Evolutionary conservation across 1,140 invertebrate genomes (phyloP).

Genomic region (Lysiphlebus fabarum): DNA sequence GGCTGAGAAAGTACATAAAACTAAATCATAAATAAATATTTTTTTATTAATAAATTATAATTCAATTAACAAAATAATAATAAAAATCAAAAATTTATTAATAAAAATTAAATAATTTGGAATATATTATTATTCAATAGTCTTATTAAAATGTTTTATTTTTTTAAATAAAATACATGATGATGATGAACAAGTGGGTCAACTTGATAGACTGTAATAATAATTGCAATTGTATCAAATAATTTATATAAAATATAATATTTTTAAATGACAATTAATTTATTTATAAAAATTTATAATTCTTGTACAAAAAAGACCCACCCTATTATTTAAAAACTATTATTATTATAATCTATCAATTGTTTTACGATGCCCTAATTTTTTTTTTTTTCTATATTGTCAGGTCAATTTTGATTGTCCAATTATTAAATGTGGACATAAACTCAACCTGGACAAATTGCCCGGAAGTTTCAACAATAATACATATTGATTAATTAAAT

Average conservation of each 20-base stretch:
- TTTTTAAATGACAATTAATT: constrained; percentile 3
- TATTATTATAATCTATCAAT: no score
- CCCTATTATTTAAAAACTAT: background rate
- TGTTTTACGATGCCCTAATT: background rate
- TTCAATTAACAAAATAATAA: constrained; percentile 4
- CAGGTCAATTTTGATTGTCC: no score
- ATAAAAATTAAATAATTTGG: background rate
- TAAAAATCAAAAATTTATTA: background rate
- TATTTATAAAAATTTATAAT: no score
- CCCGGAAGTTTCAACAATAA: no score
- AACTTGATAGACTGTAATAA: background rate
- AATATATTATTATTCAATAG: background rate
- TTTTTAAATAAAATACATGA: background rate
- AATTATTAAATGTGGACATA: no score
- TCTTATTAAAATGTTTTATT: background rate
- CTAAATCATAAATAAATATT: background rate
- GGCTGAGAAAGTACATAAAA: constrained; percentile 4
- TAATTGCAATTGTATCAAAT: no score
- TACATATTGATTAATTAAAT: no score
- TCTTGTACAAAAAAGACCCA: no score
- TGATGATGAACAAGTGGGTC: background rate
- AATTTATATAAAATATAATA: background rate
- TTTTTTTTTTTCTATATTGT: no score
- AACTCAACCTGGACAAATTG: no score
- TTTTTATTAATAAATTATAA: constrained; percentile 5